Conservation (phyloP, 53 echinoderm and acorn worm genomes). For the Astropecten irregularis region DNA sequence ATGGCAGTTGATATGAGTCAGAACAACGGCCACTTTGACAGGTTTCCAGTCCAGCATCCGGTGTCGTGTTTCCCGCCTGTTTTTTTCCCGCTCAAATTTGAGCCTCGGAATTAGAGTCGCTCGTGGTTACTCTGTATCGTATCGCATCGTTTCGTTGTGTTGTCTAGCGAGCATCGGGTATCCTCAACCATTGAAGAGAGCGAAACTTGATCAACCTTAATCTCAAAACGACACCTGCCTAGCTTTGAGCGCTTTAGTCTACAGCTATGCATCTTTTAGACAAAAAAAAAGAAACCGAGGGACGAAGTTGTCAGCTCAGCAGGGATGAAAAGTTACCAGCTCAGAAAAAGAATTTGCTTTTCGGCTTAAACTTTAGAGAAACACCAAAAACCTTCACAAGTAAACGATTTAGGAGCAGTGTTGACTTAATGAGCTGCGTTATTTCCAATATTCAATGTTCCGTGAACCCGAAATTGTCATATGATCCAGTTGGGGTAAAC, state of each 20-base stretch:
- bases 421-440: slow-evolving; percentile 64
- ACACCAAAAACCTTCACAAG: slow-evolving; percentile 4
- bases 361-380: slow-evolving; percentile 16
- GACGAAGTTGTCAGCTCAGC: slow-evolving; percentile 1
- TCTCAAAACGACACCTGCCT: slow-evolving; percentile 59
- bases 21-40: slow-evolving; percentile 41
- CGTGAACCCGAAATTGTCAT: slow-evolving; percentile 56
- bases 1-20: slow-evolving; percentile 42
- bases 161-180: slow-evolving; percentile 55
- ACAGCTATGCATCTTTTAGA: slow-evolving; percentile 46
- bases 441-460: slow-evolving; percentile 64
- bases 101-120: slow-evolving; percentile 61
- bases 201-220: slow-evolving; percentile 57
- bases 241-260: slow-evolving; percentile 58
- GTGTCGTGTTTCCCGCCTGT: slow-evolving; percentile 63
- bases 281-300: no score
- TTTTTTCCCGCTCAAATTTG: slow-evolving; percentile 58
- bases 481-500: slow-evolving; percentile 51
- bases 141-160: slow-evolving; percentile 59
- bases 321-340: slow-evolving; percentile 21
- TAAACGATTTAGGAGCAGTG: slow-evolving; percentile 48
- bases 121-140: slow-evolving; percentile 63
- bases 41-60: slow-evolving; percentile 46
- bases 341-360: not conserved
- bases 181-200: slow-evolving; percentile 51